phyloP scores from a whole-genome alignment of 2,888 invertebrate genomes.

The Stenoptilia bipunctidactyla region DNA sequence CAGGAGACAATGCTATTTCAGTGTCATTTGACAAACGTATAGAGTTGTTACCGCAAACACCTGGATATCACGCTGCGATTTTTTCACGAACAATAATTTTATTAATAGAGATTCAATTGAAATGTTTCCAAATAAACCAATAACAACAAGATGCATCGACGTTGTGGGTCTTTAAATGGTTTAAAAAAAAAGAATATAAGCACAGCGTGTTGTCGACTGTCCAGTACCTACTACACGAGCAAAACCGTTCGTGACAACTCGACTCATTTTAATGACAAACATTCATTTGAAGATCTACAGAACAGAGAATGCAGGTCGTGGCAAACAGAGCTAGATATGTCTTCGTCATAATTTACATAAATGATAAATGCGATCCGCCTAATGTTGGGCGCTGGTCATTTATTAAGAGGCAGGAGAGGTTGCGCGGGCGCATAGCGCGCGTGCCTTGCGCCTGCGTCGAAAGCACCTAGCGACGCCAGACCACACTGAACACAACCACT shows the following conservation, averaged over 20 bases:
- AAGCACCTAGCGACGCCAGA: constrained; percentile 41
- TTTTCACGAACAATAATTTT: constrained; percentile 4
- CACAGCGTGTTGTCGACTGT: too few species aligned
- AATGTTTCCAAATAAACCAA: constrained; percentile 25
- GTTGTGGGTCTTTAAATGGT: not conserved
- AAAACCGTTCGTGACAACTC: constrained; percentile 3
- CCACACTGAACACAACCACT: constrained; percentile 52
- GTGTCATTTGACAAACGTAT: not conserved
- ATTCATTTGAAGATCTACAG: constrained; percentile 43
- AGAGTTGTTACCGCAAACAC: not conserved
- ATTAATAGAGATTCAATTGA: constrained; percentile 13
- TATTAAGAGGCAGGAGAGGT: constrained; percentile 54
- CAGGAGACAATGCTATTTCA: not conserved
- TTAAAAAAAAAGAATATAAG: too few species aligned
- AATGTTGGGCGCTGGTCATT: constrained; percentile 61
- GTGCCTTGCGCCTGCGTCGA: constrained; percentile 52
- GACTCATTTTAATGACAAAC: constrained; percentile 15
- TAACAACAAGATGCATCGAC: constrained; percentile 17
- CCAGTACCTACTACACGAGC: too few species aligned
- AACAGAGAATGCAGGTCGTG: constrained; percentile 51
- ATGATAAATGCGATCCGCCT: constrained; percentile 68
- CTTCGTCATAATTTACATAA: constrained; percentile 72
- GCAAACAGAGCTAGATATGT: constrained; percentile 58
- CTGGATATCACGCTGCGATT: not conserved
- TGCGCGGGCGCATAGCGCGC: constrained; percentile 53